phyloP scores from a whole-genome alignment of 2,113 vertebrate species.

The Pristiophorus japonicus region DNA sequence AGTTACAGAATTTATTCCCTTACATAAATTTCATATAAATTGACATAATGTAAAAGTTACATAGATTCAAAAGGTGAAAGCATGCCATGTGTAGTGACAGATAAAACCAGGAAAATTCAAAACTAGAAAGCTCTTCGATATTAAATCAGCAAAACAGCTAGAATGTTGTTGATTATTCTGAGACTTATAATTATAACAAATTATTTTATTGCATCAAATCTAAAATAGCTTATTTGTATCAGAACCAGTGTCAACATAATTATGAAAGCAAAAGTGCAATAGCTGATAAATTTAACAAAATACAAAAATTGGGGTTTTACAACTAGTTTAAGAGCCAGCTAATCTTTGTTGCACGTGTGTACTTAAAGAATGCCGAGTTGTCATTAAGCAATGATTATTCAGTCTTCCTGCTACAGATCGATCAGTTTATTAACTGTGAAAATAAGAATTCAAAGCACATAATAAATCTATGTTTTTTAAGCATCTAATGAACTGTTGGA shows the following conservation, averaged over 20 bases:
- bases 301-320: neutral
- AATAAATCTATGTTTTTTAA: neutral
- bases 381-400: neutral
- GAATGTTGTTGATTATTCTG: neutral
- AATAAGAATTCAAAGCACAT: neutral
- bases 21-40: neutral
- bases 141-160: neutral
- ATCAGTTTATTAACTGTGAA: neutral
- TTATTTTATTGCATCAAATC: neutral
- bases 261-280: neutral
- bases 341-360: neutral
- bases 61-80: neutral
- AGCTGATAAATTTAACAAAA: neutral
- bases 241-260: neutral
- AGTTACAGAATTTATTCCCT: neutral
- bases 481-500: neutral
- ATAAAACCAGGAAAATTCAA: neutral
- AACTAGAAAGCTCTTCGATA: neutral
- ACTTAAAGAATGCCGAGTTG: neutral
- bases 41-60: neutral
- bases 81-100: neutral
- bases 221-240: conserved; percentile 25
- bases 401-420: neutral
- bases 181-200: neutral
- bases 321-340: neutral